phyloP scores from a whole-genome alignment of 1,140 invertebrate species.

The Macrocentrus cingulum region DNA sequence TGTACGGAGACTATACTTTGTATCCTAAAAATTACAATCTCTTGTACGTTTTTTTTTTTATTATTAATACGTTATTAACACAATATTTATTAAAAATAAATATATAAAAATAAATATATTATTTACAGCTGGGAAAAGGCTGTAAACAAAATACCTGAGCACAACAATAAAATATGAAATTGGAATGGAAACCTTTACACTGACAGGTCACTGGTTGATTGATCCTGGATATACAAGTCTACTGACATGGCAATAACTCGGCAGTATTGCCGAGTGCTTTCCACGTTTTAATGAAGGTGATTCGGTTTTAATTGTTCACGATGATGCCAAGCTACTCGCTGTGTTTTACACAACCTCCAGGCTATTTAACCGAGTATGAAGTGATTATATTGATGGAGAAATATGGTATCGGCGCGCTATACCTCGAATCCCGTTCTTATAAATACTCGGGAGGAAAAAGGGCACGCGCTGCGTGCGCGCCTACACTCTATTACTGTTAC shows the following conservation, averaged over 20 bases:
- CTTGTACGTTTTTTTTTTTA: conserved; percentile 64
- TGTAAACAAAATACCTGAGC: conserved; percentile 83
- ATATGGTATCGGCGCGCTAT: conserved; percentile 98
- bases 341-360: conserved; percentile 91
- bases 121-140: conserved; percentile 72
- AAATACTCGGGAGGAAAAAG: no score
- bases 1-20: conserved; percentile 95
- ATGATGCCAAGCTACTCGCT: conserved; percentile 82
- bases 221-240: conserved; percentile 93
- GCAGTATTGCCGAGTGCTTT: conserved; percentile 79
- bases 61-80: conserved; percentile 26
- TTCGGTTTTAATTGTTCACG: conserved; percentile 68
- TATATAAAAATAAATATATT: no score
- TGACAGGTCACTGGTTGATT: conserved; percentile 80
- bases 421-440: no score
- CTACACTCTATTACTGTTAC: no score
- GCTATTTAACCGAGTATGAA: conserved; percentile 97
- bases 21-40: conserved; percentile 97
- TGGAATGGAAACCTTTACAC: conserved; percentile 83
- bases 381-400: conserved; percentile 99
- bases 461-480: no score
- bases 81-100: no score
- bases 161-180: conserved; percentile 82
- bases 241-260: conserved; percentile 90
- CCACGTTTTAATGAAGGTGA: conserved; percentile 77